phyloP scores from a whole-genome alignment of 2,797 vertebrate species.

The Peromyscus aztecus region DNA sequence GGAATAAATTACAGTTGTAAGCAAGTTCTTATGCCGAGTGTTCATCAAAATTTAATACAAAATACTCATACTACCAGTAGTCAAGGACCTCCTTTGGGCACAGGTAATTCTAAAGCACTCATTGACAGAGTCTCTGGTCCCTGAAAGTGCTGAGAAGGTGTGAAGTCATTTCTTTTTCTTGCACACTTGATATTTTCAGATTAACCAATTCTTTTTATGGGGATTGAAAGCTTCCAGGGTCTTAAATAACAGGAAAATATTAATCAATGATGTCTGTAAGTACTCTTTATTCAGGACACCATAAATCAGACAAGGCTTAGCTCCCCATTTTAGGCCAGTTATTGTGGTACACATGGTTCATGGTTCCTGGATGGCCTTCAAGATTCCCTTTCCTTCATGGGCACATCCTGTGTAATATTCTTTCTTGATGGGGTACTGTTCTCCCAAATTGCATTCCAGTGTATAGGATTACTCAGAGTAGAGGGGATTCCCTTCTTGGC shows the following conservation, averaged over 20 bases:
- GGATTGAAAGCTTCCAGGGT: background rate
- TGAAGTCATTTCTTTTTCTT: background rate
- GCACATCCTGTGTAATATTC: background rate
- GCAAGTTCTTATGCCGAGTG: background rate
- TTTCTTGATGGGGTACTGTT: background rate
- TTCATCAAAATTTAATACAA: background rate
- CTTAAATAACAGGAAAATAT: background rate
- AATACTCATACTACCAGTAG: background rate
- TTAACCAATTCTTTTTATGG: background rate
- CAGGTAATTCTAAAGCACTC: background rate
- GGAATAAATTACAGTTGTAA: background rate
- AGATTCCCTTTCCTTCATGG: background rate
- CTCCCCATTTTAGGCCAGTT: background rate
- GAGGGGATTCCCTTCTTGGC: background rate
- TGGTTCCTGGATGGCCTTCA: background rate
- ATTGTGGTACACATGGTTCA: background rate
- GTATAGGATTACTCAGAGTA: background rate
- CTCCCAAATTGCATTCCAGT: background rate
- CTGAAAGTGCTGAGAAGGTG: background rate
- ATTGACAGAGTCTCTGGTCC: background rate
- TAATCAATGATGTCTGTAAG: background rate
- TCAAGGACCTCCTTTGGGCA: background rate
- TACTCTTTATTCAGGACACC: background rate
- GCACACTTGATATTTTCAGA: background rate
- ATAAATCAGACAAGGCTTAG: background rate